Percentiles rank a stretch among this genome's conserved stretches.
phyloP scores from a whole-genome alignment of 2,888 invertebrate genomes.

The Athripsodes cinereus region DNA sequence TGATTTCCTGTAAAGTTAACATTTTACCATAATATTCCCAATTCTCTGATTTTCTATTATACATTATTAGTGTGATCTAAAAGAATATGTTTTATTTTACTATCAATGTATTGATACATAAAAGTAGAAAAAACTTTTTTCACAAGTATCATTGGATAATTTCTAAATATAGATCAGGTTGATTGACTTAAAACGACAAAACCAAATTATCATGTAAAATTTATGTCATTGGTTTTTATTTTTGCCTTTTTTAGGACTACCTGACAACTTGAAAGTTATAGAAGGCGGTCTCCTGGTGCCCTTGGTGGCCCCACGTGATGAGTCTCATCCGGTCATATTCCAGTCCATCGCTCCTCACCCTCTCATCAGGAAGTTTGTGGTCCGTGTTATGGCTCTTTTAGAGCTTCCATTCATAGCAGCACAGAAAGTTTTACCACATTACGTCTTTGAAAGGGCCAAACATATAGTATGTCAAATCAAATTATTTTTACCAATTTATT shows the following conservation, averaged over 20 bases:
- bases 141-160: too few relatives aligned
- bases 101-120: too few relatives aligned
- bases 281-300: conserved; percentile 63
- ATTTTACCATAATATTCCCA: too few relatives aligned
- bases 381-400: conserved; percentile 52
- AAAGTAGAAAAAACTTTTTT: too few relatives aligned
- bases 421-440: conserved; percentile 60
- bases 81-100: too few relatives aligned
- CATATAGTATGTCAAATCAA: conserved; percentile 37
- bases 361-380: conserved; percentile 56
- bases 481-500: neutral
- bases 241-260: conserved; percentile 45
- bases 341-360: conserved; percentile 58
- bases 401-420: conserved; percentile 60
- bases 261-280: conserved; percentile 56
- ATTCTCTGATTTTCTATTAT: too few relatives aligned
- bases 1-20: too few relatives aligned
- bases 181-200: too few relatives aligned
- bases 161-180: too few relatives aligned
- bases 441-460: conserved; percentile 53
- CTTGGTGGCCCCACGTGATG: conserved; percentile 48
- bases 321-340: conserved; percentile 49
- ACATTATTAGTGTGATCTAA: too few relatives aligned
- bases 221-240: too few relatives aligned
- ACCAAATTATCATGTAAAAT: too few relatives aligned